Percentiles rank a stretch among this genome's conserved stretches.
Conservation (phyloP, 2,797 vertebrate species). For the Sebastes itinus region DNA sequence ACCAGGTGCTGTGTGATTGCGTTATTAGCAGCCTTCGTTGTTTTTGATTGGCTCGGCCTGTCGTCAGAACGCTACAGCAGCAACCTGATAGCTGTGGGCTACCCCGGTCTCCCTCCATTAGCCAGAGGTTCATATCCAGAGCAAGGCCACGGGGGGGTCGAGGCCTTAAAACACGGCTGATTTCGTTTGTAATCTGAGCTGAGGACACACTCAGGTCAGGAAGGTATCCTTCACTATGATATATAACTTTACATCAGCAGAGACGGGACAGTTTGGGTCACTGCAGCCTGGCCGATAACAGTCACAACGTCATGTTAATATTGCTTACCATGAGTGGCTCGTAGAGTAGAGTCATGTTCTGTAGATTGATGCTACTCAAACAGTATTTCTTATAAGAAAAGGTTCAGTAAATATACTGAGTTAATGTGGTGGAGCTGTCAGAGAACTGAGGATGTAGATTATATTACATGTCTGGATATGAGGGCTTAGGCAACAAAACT, state of each 20-base stretch:
- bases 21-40: neutral
- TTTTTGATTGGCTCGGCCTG: neutral
- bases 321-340: accelerated
- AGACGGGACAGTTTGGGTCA: neutral
- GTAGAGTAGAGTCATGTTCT: neutral
- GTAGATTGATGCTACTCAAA: neutral
- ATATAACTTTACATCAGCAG: neutral
- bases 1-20: constrained; percentile 3
- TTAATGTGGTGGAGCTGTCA: neutral
- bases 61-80: neutral
- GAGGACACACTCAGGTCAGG: constrained; percentile 16
- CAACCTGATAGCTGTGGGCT: neutral
- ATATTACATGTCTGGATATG: neutral
- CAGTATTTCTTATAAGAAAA: neutral
- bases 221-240: neutral
- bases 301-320: neutral
- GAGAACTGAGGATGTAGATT: neutral
- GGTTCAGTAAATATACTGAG: neutral
- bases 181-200: constrained; percentile 48
- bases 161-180: constrained; percentile 17
- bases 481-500: accelerated
- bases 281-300: neutral
- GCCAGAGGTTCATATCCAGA: constrained; percentile 21
- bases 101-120: constrained; percentile 7
- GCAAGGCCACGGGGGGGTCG: neutral